Percentiles rank a stretch among this genome's conserved stretches.
phyloP scores from a whole-genome alignment of 1,140 invertebrate genomes.

The Spodoptera frugiperda region DNA sequence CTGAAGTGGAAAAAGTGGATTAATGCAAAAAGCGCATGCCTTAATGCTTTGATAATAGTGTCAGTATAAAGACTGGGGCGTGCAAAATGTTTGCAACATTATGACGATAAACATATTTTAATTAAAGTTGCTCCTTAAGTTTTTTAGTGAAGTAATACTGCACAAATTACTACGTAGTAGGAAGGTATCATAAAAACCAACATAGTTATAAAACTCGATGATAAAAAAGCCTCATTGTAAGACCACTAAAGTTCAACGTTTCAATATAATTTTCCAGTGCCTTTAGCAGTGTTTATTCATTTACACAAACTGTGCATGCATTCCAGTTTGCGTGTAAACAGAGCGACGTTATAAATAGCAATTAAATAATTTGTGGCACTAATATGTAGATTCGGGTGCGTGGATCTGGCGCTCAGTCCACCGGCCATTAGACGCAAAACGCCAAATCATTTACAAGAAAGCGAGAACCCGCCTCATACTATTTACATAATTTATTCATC shows the following conservation, averaged over 20 bases:
- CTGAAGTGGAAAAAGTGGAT: slow-evolving; percentile 50
- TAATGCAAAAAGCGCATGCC: slow-evolving; percentile 38
- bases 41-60: slow-evolving; percentile 38
- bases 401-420: slow-evolving; percentile 65
- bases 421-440: slow-evolving; percentile 79
- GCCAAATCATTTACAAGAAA: slow-evolving; percentile 85
- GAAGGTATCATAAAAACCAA: too few species aligned
- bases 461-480: slow-evolving; percentile 80
- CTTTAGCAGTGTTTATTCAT: slow-evolving; percentile 8
- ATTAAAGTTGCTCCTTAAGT: slow-evolving; percentile 22
- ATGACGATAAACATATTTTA: slow-evolving; percentile 43
- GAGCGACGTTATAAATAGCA: slow-evolving; percentile 68
- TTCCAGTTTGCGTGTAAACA: slow-evolving; percentile 65
- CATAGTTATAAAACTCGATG: too few species aligned
- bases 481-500: slow-evolving; percentile 85
- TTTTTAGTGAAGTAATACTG: slow-evolving; percentile 3
- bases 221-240: background rate
- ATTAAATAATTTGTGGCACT: slow-evolving; percentile 82
- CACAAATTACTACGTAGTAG: too few species aligned
- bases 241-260: background rate
- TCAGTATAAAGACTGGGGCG: background rate
- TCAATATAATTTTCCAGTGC: background rate
- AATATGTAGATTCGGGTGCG: slow-evolving; percentile 70
- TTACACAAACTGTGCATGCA: background rate
- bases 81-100: slow-evolving; percentile 41